Evolutionary conservation across 2,113 vertebrate genomes (phyloP).

Genomic region (Catagonus wagneri): DNA sequence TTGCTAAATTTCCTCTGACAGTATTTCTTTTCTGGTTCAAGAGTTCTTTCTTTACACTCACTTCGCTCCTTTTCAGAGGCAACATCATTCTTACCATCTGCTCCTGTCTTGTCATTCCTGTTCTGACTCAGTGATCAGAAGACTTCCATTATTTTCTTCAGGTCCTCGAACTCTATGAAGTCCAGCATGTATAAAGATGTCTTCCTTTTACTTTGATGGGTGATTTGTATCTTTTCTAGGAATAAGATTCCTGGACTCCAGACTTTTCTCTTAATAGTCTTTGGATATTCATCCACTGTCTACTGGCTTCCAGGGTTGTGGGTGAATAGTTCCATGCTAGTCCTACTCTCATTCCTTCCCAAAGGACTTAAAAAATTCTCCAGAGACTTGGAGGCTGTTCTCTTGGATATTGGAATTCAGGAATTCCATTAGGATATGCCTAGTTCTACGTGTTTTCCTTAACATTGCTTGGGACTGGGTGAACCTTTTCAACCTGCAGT

Average conservation of each 20-base stretch:
- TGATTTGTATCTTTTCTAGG: neutral
- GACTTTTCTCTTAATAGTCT: neutral
- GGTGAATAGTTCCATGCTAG: neutral
- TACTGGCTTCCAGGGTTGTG: neutral
- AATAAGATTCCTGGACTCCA: neutral
- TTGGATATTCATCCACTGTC: neutral
- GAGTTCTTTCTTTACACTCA: neutral
- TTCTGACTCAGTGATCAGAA: neutral
- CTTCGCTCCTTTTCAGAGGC: neutral
- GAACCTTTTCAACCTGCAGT: neutral
- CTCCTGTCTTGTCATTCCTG: neutral
- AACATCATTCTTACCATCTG: neutral
- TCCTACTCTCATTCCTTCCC: neutral
- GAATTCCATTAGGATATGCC: neutral
- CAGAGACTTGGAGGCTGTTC: neutral
- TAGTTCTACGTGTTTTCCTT: neutral
- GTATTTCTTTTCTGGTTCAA: neutral
- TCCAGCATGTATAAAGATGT: neutral
- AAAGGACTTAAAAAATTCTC: neutral
- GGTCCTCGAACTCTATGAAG: neutral
- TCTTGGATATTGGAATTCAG: neutral
- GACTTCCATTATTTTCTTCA: neutral
- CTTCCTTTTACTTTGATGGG: neutral
- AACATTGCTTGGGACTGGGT: neutral
- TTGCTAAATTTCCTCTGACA: neutral